Base-by-base conservation (phyloP, 2,113 vertebrate genomes). In the Damaliscus lunatus region DNA sequence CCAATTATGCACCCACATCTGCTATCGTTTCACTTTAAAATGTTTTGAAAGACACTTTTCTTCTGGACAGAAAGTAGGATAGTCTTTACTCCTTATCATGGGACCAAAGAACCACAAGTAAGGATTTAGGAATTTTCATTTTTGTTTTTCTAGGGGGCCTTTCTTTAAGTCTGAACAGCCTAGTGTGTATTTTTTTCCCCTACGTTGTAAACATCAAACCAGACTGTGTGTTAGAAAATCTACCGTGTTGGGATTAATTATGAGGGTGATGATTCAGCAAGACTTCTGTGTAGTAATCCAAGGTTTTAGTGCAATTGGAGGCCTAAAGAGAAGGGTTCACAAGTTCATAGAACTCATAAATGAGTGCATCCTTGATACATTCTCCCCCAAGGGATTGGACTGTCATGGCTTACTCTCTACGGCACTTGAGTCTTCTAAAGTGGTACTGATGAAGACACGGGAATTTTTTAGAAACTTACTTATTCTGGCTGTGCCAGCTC, bases 11-110 rank as follows among this genome's bases (percentile, higher is more conserved):
- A 74, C 2, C 40, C 17, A 25, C 31, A 77, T 48, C 64, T 81
- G 89, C 40, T 19, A 27, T 36, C 46, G 33, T 33, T 95, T 95
- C 78, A 31, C 46, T 87, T 62, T 40, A 86, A 93, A 59, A 82
- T 29, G 23, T 88, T 84, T 60, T 55, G 29, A 88, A 97, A 91
- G 64, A 33, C 33, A 43, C 7, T 80, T 94, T 87, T 64, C 36
- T 84, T 67, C 60, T 31, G 29, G 55, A 74, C 31, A 74, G 78
- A 53, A 97, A 59, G 31, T 36, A 59, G 74, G 31, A 62, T 23
- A 55, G 23, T 36, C 29, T 88, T 92, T 12, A 12, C 3, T 27
- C 15, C 12, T 74, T 46, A 33, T 46, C 59, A n/a, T 13, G 13
- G 60, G 50, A 71, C 13, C 25, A 9, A 81, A 92, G 43, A 10